Conservation (phyloP, 2,888 invertebrate species). For the Drosophila mimetica region DNA sequence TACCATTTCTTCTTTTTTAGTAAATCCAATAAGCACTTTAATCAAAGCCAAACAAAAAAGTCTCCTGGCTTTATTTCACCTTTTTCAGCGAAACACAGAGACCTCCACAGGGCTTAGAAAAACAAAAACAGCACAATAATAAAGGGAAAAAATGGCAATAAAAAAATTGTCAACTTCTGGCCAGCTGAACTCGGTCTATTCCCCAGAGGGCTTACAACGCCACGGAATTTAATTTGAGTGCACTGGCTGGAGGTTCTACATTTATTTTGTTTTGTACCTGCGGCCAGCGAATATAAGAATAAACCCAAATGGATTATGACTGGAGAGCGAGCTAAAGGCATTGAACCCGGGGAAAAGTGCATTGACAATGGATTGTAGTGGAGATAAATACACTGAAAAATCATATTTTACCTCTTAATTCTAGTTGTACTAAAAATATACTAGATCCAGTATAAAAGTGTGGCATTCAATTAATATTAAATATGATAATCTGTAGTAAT, state of each 20-base stretch:
- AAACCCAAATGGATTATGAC: constrained; percentile 39
- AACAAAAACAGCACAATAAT: constrained; percentile 18
- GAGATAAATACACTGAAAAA: too few species aligned
- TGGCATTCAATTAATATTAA: too few species aligned
- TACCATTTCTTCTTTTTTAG: neutral
- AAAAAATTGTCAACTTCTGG: constrained; percentile 11
- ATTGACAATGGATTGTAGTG: neutral
- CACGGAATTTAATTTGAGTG: constrained; percentile 44
- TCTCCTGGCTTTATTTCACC: constrained; percentile 53
- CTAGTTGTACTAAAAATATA: too few species aligned
- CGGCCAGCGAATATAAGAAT: constrained; percentile 21
- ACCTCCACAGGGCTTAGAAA: constrained; percentile 24
- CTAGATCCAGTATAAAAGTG: too few species aligned
- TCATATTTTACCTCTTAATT: too few species aligned
- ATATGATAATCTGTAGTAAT: too few species aligned
- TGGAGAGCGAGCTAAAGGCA: constrained; percentile 15
- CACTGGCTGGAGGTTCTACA: constrained; percentile 6
- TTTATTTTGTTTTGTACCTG: constrained; percentile 18
- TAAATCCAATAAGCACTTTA: constrained; percentile 68
- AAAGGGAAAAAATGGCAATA: constrained; percentile 20
- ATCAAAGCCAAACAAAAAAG: constrained; percentile 39
- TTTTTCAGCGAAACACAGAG: constrained; percentile 37
- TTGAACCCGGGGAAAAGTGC: constrained; percentile 19
- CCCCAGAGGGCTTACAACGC: constrained; percentile 29
- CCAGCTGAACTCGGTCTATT: constrained; percentile 35